Evolutionary conservation across 1,140 invertebrate genomes (phyloP).

Genomic region (Dendrolimus punctatus): DNA sequence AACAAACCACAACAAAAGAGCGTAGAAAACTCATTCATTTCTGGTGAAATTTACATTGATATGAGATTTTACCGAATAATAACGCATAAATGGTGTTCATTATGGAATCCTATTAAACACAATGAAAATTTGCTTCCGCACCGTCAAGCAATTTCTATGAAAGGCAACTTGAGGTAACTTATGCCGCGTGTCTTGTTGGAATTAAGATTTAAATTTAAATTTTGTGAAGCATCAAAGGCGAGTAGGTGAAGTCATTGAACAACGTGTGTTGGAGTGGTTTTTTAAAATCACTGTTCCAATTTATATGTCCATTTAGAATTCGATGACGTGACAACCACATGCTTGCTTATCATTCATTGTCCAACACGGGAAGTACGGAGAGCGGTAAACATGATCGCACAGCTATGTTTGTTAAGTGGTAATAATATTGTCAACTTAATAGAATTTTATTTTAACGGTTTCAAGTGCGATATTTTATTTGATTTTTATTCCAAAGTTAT

Average conservation of each 20-base stretch:
- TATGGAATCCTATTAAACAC: constrained; percentile 43
- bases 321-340: too few species aligned
- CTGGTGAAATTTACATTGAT: constrained; percentile 59
- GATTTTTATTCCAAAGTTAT: too few species aligned
- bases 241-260: constrained; percentile 38
- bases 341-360: too few species aligned
- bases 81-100: constrained; percentile 51
- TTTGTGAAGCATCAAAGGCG: constrained; percentile 43
- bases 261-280: too few species aligned
- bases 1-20: constrained; percentile 16
- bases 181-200: constrained; percentile 56
- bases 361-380: too few species aligned
- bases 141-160: constrained; percentile 47
- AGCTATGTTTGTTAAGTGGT: too few species aligned
- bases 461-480: too few species aligned
- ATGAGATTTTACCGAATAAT: constrained; percentile 53
- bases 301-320: too few species aligned
- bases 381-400: too few species aligned
- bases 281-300: too few species aligned
- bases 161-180: constrained; percentile 29
- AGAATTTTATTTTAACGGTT: too few species aligned
- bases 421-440: too few species aligned
- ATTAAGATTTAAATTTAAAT: constrained; percentile 66
- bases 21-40: constrained; percentile 42
- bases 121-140: constrained; percentile 55